A percentile compares a stretch with the other conserved stretches of the same genome.
phyloP scores from a whole-genome alignment of 2,797 vertebrate species.

The Chaetodon trifasciatus region DNA sequence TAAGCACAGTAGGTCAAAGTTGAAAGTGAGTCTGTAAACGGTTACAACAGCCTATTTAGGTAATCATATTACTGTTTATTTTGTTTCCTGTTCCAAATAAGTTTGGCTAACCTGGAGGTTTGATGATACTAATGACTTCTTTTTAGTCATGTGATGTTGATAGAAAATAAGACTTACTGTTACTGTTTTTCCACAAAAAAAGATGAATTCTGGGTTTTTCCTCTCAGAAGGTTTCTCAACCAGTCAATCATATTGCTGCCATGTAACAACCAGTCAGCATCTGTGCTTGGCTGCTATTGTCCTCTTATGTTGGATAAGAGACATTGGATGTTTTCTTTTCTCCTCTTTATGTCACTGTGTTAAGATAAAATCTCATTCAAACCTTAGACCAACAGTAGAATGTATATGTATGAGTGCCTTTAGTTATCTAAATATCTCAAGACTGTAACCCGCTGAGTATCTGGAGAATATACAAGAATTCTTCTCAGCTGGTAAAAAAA shows the following conservation, averaged over 20 bases:
- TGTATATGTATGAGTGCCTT: neutral
- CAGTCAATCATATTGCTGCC: neutral
- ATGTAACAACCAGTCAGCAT: neutral
- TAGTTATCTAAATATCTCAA: neutral
- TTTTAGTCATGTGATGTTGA: too few species aligned
- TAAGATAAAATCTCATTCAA: neutral
- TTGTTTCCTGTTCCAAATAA: too few species aligned
- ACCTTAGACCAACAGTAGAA: neutral
- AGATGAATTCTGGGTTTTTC: neutral
- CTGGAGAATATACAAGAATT: neutral
- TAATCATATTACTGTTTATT: too few species aligned
- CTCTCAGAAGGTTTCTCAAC: neutral
- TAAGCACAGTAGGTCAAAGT: too few species aligned
- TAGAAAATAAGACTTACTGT: too few species aligned
- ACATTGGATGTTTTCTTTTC: neutral
- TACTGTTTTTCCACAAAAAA: neutral
- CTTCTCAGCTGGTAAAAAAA: constrained; percentile 3
- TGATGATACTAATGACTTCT: too few species aligned
- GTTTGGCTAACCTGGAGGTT: too few species aligned
- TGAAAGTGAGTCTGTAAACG: too few species aligned
- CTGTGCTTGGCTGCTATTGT: neutral
- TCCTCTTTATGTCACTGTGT: neutral
- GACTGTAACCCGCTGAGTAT: neutral
- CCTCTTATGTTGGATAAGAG: neutral
- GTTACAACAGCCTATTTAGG: too few species aligned